Evolutionary conservation across 2,113 vertebrate species (phyloP).

Genomic region (Noturus placidus): DNA sequence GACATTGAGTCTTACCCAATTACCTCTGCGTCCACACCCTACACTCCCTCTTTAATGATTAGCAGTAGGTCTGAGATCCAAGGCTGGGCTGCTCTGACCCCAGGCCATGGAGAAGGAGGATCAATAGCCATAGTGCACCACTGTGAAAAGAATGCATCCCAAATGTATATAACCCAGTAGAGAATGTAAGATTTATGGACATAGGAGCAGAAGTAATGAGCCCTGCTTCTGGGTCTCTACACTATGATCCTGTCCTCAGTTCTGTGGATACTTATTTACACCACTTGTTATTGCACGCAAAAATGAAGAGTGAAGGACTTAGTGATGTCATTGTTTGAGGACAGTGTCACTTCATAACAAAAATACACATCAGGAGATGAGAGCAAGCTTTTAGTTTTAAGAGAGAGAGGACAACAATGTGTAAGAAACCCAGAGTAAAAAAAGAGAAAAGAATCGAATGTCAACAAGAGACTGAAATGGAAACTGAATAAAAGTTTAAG

Average conservation of each 20-base stretch:
- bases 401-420: neutral
- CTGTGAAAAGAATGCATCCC: conserved; percentile 9
- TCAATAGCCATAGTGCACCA: conserved; percentile 16
- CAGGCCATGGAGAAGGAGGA: conserved; percentile 8
- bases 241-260: neutral
- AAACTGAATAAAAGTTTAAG: neutral
- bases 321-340: conserved; percentile 19
- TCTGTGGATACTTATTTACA: conserved; percentile 50
- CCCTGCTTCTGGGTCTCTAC: conserved; percentile 11
- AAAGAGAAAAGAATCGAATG: neutral
- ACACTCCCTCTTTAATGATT: conserved; percentile 21
- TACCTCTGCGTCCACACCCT: conserved; percentile 20
- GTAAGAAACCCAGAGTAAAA: neutral
- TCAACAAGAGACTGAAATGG: neutral
- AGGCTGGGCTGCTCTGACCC: conserved; percentile 25
- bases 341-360: conserved; percentile 5
- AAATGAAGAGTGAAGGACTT: neutral
- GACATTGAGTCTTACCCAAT: conserved; percentile 15
- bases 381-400: neutral
- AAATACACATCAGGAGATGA: conserved; percentile 26
- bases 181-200: conserved; percentile 30
- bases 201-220: conserved; percentile 24
- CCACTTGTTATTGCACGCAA: conserved; percentile 24
- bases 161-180: conserved; percentile 9
- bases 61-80: neutral